phyloP scores from a whole-genome alignment of 1,140 invertebrate species.

The Druon quercuslanigerum region DNA sequence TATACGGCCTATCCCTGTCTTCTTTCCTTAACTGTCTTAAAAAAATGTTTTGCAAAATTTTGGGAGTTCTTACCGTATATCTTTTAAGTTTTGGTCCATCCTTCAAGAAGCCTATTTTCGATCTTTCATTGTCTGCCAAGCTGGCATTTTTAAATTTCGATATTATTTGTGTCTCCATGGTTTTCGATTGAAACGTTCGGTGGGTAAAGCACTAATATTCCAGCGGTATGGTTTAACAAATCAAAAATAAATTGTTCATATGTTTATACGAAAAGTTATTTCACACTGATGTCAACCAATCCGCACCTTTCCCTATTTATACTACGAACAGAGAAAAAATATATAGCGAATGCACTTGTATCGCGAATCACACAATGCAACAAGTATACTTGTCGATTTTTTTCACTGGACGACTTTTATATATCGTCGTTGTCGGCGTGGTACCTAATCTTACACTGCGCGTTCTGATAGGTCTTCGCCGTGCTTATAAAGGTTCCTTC shows the following conservation, averaged over 20 bases:
- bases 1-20: not conserved
- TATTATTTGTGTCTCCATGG: constrained; percentile 47
- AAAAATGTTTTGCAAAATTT: not conserved
- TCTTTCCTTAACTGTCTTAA: not conserved
- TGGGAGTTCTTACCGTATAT: constrained; percentile 64
- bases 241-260: constrained; percentile 6
- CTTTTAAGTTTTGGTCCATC: constrained; percentile 59
- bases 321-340: not conserved
- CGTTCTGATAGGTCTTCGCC: constrained; percentile 64
- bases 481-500: constrained; percentile 68
- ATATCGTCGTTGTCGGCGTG: constrained; percentile 53
- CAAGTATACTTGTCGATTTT: constrained; percentile 34
- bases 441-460: constrained; percentile 63
- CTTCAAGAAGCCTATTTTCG: constrained; percentile 57
- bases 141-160: constrained; percentile 36
- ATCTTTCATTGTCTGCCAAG: constrained; percentile 50
- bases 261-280: not conserved
- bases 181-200: not conserved
- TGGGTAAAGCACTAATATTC: not conserved
- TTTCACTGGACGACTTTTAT: constrained; percentile 25
- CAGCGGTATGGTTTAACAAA: not conserved
- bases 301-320: not conserved
- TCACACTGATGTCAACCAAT: not conserved
- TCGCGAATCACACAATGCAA: constrained; percentile 42
- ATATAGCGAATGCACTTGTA: constrained; percentile 33